Percentiles rank a stretch among this genome's conserved stretches.
phyloP scores from a whole-genome alignment of 2,113 vertebrate genomes.

The Cariama cristata region DNA sequence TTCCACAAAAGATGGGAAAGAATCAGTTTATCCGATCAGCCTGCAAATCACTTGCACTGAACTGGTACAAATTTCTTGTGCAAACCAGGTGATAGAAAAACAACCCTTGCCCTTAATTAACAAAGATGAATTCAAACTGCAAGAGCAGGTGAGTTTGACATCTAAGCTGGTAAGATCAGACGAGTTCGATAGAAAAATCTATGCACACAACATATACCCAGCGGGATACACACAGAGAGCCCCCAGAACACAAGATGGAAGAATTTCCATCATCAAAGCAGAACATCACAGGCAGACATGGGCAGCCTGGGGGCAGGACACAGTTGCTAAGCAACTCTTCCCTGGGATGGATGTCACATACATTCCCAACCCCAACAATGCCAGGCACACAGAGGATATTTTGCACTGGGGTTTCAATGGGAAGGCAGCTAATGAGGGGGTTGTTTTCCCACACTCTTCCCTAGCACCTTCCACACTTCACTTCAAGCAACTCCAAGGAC shows the following conservation, averaged over 20 bases:
- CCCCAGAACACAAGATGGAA: conserved; percentile 62
- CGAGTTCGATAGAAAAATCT: conserved; percentile 50
- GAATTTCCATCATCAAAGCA: conserved; percentile 69
- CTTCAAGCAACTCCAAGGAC: background rate
- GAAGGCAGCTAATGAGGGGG: background rate
- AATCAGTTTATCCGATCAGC: background rate
- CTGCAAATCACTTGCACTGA: background rate
- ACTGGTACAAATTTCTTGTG: background rate
- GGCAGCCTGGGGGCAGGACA: conserved; percentile 69
- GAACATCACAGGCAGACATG: conserved; percentile 52
- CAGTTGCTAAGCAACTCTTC: conserved; percentile 71
- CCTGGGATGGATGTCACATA: conserved; percentile 42
- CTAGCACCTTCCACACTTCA: background rate
- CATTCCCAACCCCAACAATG: background rate
- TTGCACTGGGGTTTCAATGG: background rate
- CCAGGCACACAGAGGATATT: background rate
- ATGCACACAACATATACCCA: conserved; percentile 46
- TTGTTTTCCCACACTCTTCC: background rate
- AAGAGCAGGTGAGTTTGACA: conserved; percentile 22
- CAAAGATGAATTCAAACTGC: conserved; percentile 19
- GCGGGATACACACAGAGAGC: conserved; percentile 33
- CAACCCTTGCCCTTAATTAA: conserved; percentile 18
- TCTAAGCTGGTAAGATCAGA: conserved; percentile 54
- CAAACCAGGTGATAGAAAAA: background rate
- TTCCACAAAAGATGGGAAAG: background rate